Percentiles rank a stretch among this genome's conserved stretches.
Conservation (phyloP, 2,797 vertebrate genomes). For the Vespertilio murinus region DNA sequence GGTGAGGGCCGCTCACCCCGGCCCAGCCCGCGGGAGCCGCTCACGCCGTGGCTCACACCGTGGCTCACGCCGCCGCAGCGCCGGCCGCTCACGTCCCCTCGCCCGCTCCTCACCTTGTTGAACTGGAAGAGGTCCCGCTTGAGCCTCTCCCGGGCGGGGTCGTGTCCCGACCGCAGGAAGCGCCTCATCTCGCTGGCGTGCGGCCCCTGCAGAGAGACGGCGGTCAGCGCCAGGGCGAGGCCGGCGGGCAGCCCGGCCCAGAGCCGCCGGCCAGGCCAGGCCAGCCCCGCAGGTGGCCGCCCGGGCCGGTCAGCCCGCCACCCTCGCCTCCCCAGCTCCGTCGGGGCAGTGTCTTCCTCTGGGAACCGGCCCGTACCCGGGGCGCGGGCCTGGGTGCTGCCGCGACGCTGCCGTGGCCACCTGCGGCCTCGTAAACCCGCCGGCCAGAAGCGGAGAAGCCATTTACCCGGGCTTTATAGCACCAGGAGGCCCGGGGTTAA, state of each 20-base stretch:
- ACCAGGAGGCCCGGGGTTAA: slow-evolving; percentile 60
- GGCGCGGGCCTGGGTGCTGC: background rate
- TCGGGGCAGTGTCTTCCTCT: background rate
- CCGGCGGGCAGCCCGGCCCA: too few species aligned
- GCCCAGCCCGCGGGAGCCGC: accelerated
- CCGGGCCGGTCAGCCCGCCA: background rate
- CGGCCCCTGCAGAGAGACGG: slow-evolving; percentile 14
- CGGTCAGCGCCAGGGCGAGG: background rate
- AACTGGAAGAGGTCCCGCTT: slow-evolving; percentile 97
- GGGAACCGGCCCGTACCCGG: background rate
- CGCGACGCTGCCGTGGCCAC: background rate
- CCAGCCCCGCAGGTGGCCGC: background rate
- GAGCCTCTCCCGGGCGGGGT: slow-evolving; percentile 92
- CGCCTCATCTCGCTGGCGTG: slow-evolving; percentile 90
- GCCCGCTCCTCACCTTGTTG: slow-evolving; percentile 89
- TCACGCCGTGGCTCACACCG: too few species aligned
- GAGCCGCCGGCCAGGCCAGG: background rate
- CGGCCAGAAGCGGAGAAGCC: slow-evolving; percentile 66
- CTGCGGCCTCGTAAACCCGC: background rate
- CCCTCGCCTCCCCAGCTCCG: background rate
- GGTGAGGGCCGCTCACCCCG: background rate
- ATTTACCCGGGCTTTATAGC: slow-evolving; percentile 68
- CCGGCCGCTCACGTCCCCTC: too few species aligned
- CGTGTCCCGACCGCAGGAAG: slow-evolving; percentile 94
- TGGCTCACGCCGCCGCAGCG: accelerated